Base-by-base conservation (phyloP, 2,888 invertebrate species). In the Clostera curtula region DNA sequence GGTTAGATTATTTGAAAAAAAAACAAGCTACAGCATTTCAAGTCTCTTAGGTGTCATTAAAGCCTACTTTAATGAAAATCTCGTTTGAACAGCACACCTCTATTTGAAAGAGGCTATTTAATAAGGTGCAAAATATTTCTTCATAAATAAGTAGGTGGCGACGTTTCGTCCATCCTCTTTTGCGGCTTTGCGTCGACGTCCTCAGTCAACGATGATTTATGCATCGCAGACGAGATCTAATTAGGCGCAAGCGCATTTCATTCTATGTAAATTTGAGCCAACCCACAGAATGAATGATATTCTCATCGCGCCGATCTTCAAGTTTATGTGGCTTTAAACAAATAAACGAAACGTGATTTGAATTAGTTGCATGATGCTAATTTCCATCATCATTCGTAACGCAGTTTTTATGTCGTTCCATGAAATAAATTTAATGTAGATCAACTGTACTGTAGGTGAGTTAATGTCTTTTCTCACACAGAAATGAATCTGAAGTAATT, bases 201-300 rank as follows among this genome's bases (percentile, higher is more conserved):
- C 48, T 62, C 58, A 59, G 53, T 43, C 54, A 71, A 53, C 45
- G 54, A 72, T 73, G 71, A 74, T 73, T 67, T 69, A 72, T 65
- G 55, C 54, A 40, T 49, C 50, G 48, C 62, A 47, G 53, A 48
- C 54, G 56, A 60, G 57, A 58, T 66, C 69, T 75, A 74, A 76
- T 75, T 75, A 74, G 61, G 55, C 59, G 52, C 62, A 47, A 37
- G 61, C 63, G 66, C 66, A 65, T 64, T 63, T 66, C 60, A 74
- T 73, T 75, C 66, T 71, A 71, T 72, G 74, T 71, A 66, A 71
- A 74, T 73, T 59, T 45, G 40, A 56, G 44, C 38, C 58, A 32
- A 28, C 42, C 41, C 49, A 44, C 44, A 32, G 49, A 33, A 36
- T 43, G 48, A 47, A 54, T 57, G 43, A 56, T 53, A 59, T 51